Evolutionary conservation across 2,888 invertebrate species (phyloP).

Genomic region (Amorpha juglandis): DNA sequence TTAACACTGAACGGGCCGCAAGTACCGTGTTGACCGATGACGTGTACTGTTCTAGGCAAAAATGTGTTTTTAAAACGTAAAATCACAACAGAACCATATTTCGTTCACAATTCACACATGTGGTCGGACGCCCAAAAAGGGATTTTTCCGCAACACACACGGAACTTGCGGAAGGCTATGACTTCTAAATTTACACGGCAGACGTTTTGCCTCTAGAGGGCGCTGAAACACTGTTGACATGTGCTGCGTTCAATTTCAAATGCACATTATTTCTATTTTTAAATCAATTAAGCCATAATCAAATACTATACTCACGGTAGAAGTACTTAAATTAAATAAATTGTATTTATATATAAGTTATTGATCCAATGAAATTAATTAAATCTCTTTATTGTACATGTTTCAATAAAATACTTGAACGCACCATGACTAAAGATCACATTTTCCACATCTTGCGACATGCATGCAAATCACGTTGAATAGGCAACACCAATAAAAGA

Average conservation of each 20-base stretch:
- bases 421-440: slow-evolving; percentile 51
- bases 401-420: slow-evolving; percentile 41
- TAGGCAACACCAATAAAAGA: slow-evolving; percentile 28
- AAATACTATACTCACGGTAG: neutral
- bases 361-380: neutral
- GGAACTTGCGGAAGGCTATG: slow-evolving; percentile 82
- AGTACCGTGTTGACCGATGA: slow-evolving; percentile 66
- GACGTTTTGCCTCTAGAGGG: slow-evolving; percentile 74
- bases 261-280: slow-evolving; percentile 12
- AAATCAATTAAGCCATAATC: neutral
- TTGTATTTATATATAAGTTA: neutral
- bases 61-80: slow-evolving; percentile 61
- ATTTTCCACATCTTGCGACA: slow-evolving; percentile 47
- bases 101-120: slow-evolving; percentile 86
- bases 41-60: slow-evolving; percentile 63
- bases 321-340: too few species aligned
- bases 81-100: slow-evolving; percentile 80
- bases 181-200: slow-evolving; percentile 79
- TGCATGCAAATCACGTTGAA: slow-evolving; percentile 28
- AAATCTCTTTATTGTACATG: neutral
- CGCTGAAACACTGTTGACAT: slow-evolving; percentile 57
- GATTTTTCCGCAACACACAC: slow-evolving; percentile 86
- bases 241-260: slow-evolving; percentile 56
- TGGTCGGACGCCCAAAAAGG: slow-evolving; percentile 88
- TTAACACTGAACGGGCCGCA: slow-evolving; percentile 66